A percentile compares a stretch with the other conserved stretches of the same genome.
phyloP scores from a whole-genome alignment of 2,797 vertebrate species.

The Heliangelus exortis region DNA sequence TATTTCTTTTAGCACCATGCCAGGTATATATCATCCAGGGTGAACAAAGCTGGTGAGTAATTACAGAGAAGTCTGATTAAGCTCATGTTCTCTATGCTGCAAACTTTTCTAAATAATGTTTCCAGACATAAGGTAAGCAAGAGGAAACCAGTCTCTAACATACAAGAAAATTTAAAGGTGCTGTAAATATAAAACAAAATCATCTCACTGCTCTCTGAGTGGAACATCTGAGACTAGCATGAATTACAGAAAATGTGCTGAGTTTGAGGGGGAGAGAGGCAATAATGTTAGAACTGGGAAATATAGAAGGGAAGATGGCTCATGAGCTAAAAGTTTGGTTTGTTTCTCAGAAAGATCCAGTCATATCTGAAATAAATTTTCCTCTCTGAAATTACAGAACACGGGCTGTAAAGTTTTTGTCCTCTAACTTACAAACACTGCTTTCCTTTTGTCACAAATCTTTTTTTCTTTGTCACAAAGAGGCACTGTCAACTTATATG shows the following conservation, averaged over 20 bases:
- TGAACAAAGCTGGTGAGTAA: conserved; percentile 73
- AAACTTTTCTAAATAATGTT: conserved; percentile 68
- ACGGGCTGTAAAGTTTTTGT: conserved; percentile 6
- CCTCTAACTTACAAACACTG: conserved; percentile 30
- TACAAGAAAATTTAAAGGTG: conserved; percentile 14
- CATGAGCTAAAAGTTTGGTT: conserved; percentile 17
- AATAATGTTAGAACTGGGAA: conserved; percentile 31
- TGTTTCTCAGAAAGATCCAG: conserved; percentile 48
- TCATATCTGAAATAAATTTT: background rate
- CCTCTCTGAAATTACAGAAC: conserved; percentile 28
- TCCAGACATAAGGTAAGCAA: conserved; percentile 37
- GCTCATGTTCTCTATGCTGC: conserved; percentile 32
- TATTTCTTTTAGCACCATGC: conserved; percentile 67
- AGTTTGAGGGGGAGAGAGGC: background rate
- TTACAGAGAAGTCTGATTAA: conserved; percentile 75
- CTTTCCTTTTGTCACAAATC: conserved; percentile 22
- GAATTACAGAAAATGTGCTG: conserved; percentile 24
- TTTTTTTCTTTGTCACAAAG: too few species aligned
- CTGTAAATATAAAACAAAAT: conserved; percentile 53
- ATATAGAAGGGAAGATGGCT: conserved; percentile 18
- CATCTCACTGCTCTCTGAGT: conserved; percentile 24
- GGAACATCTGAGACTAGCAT: conserved; percentile 10
- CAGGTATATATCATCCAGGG: conserved; percentile 61
- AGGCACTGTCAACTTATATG: background rate
- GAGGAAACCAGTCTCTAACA: background rate